Evolutionary conservation across 2,888 invertebrate genomes (phyloP).

Genomic region (Drosophila paramelanica): DNA sequence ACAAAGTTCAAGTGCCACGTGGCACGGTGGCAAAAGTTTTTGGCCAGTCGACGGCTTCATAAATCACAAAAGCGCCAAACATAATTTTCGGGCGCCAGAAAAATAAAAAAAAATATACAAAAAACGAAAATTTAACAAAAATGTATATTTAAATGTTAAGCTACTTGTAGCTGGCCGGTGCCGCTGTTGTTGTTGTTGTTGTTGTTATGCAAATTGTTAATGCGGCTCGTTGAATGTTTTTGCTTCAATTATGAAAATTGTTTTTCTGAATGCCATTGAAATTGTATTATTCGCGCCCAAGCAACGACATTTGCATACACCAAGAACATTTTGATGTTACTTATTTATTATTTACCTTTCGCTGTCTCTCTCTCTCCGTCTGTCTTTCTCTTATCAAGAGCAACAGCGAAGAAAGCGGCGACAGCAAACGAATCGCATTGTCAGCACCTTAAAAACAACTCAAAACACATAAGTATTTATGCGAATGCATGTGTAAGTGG

Average conservation of each 20-base stretch:
- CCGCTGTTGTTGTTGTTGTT: conserved; percentile 21
- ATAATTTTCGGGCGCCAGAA: conserved; percentile 23
- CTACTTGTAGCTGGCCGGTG: conserved; percentile 24
- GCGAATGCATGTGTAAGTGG: not conserved
- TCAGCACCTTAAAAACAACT: conserved; percentile 26
- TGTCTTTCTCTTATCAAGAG: not conserved
- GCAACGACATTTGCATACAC: conserved; percentile 69
- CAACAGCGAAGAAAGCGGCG: not conserved
- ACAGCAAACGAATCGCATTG: conserved; percentile 27
- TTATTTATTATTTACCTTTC: conserved; percentile 19
- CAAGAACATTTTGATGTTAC: conserved; percentile 34
- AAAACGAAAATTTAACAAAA: conserved; percentile 11
- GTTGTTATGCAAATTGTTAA: conserved; percentile 53
- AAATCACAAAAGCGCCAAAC: conserved; percentile 44
- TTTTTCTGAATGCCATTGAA: conserved; percentile 74
- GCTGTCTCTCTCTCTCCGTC: not conserved
- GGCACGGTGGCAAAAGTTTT: conserved; percentile 39
- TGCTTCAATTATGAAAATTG: conserved; percentile 78
- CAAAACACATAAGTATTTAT: conserved; percentile 3
- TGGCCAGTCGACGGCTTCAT: conserved; percentile 34
- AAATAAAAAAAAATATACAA: conserved; percentile 1
- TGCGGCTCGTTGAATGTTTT: conserved; percentile 54
- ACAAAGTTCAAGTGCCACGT: conserved; percentile 23
- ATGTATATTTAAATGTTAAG: conserved; percentile 47
- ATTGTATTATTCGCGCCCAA: conserved; percentile 76